Base-by-base conservation (phyloP, 92 coral and sea anemone genomes). In the Galaxea fascicularis region DNA sequence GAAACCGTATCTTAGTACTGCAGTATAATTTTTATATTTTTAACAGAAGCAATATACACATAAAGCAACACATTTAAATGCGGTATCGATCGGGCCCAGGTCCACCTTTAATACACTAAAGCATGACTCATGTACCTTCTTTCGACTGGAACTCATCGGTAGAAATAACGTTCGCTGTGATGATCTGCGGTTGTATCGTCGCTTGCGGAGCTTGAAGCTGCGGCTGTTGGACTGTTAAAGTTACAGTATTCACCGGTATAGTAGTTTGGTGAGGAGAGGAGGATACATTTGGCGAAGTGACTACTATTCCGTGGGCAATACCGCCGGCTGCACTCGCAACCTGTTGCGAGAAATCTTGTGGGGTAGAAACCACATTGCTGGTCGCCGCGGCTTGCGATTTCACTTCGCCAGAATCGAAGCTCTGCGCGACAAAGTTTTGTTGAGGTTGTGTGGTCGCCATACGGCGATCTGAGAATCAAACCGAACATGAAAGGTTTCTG, bases 381-480 rank as follows among this genome's bases (percentile, higher is more conserved):
- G 91, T 89, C 62, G 93, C 63, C 4, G 89, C 68, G 45, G 87
- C 87, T 68, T 91, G 94, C 54, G 85, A 86, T 77, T 87, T 90
- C 65, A 88, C 90, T 11, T 91, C 97, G 53, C 90, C 89, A 25
- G 85, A 53, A 53, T 83, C 87, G 58, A 60, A 72, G 66, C 76
- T 92, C 44, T 87, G 90, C 30, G 93, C 62, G 78, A 92, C 91
- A 78, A 86, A 92, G 75, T 76, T 92, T 88, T 70, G 93, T 78
- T 92, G 98, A 41, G 95, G 93, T 46, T 89, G 93, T 75, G 98
- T 82, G 45, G 98, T 90, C 73, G 98, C 98, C 98, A 94, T 94
- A 45, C 74, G 92, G 86, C 90, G 91, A 88, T 92, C 98, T 94
- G 80, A 22, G 85, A 84, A 69, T 62, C 58, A 83, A 91, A 79